Conservation (phyloP, 2,113 vertebrate genomes). For the Muscicapa adusta region DNA sequence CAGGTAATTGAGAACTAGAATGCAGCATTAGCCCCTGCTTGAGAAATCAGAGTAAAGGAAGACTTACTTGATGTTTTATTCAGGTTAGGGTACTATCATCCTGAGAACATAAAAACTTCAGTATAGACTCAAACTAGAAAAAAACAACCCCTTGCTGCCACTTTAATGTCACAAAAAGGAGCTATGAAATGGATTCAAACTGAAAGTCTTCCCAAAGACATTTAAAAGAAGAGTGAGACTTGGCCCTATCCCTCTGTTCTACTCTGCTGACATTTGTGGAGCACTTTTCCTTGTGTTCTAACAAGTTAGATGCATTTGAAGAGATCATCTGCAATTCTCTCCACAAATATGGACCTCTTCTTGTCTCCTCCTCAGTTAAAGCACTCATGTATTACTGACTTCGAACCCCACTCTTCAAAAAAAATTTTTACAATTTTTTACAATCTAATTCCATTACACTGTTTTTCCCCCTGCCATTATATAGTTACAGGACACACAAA, state of each 20-base stretch:
- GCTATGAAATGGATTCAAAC: background rate
- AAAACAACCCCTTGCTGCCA: background rate
- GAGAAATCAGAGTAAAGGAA: background rate
- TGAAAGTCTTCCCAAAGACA: background rate
- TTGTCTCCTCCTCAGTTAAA: background rate
- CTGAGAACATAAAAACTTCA: background rate
- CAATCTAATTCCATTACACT: background rate
- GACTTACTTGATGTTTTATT: background rate
- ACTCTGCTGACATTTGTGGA: background rate
- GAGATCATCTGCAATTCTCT: background rate
- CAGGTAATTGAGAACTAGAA: background rate
- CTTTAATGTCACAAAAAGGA: background rate
- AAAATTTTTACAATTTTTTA: background rate
- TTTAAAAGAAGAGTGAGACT: background rate
- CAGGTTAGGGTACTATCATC: background rate
- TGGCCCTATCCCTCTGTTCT: background rate
- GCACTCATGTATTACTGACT: background rate
- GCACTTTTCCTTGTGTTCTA: background rate
- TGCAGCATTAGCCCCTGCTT: background rate
- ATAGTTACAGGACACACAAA: background rate
- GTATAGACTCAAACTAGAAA: background rate
- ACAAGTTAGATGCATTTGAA: background rate
- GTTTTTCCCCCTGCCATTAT: accelerated
- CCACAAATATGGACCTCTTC: background rate
- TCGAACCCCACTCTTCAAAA: background rate